Evolutionary conservation across 2,888 invertebrate species (phyloP).

Genomic region (Sipha maydis): DNA sequence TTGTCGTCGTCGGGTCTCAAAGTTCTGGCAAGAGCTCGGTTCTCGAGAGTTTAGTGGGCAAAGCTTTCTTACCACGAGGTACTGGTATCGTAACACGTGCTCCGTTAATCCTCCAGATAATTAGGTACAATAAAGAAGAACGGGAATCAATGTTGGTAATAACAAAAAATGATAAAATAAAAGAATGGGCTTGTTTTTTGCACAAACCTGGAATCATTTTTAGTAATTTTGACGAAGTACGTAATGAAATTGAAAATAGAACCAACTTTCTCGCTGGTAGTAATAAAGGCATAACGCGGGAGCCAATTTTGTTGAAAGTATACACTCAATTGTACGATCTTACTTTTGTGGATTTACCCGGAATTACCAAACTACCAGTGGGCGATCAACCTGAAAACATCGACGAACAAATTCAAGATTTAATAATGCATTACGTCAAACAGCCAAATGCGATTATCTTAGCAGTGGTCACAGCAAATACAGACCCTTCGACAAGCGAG

Average conservation of each 20-base stretch:
- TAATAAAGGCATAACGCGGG: constrained; percentile 96
- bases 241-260: constrained; percentile 91
- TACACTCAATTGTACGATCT: constrained; percentile 94
- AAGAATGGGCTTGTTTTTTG: constrained; percentile 89
- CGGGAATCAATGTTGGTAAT: constrained; percentile 27
- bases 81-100: constrained; percentile 97
- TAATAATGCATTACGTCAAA: constrained; percentile 85
- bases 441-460: constrained; percentile 98
- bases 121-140: constrained; percentile 20
- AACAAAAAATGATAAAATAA: constrained; percentile 40
- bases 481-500: constrained; percentile 99
- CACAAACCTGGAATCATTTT: constrained; percentile 90
- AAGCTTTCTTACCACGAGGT: constrained; percentile 96
- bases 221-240: constrained; percentile 90
- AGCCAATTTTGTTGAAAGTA: constrained; percentile 96
- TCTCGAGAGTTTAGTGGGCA: constrained; percentile 95
- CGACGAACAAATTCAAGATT: constrained; percentile 88
- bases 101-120: constrained; percentile 77
- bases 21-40: constrained; percentile 99
- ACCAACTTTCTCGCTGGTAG: constrained; percentile 93
- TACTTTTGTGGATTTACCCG: constrained; percentile 94
- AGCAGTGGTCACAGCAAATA: constrained; percentile 97
- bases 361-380: constrained; percentile 77
- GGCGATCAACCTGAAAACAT: constrained; percentile 99
- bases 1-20: constrained; percentile 98